Conservation (phyloP, 2,888 invertebrate species). For the Hedya salicella region DNA sequence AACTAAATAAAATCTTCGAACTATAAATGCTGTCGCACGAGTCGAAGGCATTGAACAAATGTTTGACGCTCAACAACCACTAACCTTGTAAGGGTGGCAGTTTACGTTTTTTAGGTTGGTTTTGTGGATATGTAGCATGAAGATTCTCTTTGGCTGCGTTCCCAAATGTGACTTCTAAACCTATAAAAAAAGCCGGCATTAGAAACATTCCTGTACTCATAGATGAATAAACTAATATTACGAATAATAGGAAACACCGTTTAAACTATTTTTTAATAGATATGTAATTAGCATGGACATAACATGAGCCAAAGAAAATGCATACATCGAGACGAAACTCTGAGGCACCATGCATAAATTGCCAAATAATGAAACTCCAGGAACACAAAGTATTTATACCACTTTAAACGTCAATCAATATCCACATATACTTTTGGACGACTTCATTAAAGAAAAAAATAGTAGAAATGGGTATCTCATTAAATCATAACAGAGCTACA, state of each 20-base stretch:
- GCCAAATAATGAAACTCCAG: neutral
- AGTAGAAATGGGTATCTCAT: neutral
- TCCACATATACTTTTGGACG: neutral
- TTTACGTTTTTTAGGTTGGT: neutral
- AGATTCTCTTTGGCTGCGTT: constrained; percentile 11
- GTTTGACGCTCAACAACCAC: neutral
- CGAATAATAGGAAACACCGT: neutral
- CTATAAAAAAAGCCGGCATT: neutral
- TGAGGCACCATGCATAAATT: neutral
- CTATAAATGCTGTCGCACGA: too few species aligned
- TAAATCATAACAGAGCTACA: neutral
- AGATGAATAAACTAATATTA: too few species aligned
- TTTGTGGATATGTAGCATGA: too few species aligned
- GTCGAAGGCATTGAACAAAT: too few species aligned
- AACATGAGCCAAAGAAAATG: neutral
- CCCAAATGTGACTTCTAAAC: constrained; percentile 15
- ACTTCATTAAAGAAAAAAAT: neutral
- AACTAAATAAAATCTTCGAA: too few species aligned
- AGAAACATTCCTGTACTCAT: too few species aligned
- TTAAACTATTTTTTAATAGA: neutral
- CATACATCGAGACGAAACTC: neutral
- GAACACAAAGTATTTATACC: neutral
- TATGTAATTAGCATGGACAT: neutral
- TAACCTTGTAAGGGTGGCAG: neutral
- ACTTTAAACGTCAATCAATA: neutral